Conservation (phyloP, 2,888 invertebrate genomes). For the Ennomos erosarius region DNA sequence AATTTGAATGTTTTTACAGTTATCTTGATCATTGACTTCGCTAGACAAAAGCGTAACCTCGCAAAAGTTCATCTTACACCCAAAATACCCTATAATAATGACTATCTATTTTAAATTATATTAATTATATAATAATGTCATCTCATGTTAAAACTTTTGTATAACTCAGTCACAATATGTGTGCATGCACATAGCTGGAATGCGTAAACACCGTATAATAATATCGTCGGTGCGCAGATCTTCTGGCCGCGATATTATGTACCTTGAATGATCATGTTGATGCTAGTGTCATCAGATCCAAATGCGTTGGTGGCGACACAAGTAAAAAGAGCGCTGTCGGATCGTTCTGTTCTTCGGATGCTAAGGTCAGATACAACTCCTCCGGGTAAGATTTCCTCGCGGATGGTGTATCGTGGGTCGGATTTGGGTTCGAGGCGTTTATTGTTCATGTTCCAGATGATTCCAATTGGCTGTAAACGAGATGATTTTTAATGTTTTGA, state of each 20-base stretch:
- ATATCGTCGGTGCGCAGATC: too few relatives aligned
- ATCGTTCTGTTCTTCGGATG: slow-evolving; percentile 94
- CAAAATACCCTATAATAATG: too few relatives aligned
- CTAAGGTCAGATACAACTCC: slow-evolving; percentile 95
- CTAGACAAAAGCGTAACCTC: too few relatives aligned
- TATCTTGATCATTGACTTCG: too few relatives aligned
- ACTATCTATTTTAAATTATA: too few relatives aligned
- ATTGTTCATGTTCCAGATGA: slow-evolving; percentile 97
- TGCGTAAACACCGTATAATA: too few relatives aligned
- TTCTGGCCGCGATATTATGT: not conserved
- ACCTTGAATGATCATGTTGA: slow-evolving; percentile 97
- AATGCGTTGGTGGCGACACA: slow-evolving; percentile 97
- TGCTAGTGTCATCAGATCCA: slow-evolving; percentile 97
- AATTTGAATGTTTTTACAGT: too few relatives aligned
- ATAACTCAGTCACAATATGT: too few relatives aligned
- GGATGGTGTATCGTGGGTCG: slow-evolving; percentile 93
- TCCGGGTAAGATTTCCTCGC: slow-evolving; percentile 94
- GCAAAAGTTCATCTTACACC: too few relatives aligned
- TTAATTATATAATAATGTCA: too few relatives aligned
- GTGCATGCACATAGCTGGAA: too few relatives aligned
- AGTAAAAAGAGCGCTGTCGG: slow-evolving; percentile 95
- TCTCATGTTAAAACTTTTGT: too few relatives aligned
- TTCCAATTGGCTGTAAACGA: slow-evolving; percentile 90
- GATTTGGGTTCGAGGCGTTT: slow-evolving; percentile 95
- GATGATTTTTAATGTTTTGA: not conserved